A percentile compares a stretch with the other conserved stretches of the same genome.
Evolutionary conservation across 92 coral and sea anemone genomes (phyloP).

Genomic region (Porites divaricata): DNA sequence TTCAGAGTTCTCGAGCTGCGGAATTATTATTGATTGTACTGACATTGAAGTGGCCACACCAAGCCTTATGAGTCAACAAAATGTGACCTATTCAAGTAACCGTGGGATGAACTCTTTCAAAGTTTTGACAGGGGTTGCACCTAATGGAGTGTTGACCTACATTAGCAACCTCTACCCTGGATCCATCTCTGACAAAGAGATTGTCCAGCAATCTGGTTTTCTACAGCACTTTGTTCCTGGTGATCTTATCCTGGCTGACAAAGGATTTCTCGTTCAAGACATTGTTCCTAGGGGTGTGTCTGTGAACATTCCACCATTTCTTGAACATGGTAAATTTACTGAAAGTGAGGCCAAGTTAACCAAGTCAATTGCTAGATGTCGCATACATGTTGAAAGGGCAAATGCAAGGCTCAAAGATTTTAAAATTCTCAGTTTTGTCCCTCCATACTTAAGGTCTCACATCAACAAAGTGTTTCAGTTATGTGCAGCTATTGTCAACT

Average conservation of each 20-base stretch:
- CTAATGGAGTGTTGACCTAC: conserved; percentile 55
- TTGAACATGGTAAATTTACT: conserved; percentile 63
- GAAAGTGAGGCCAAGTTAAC: conserved; percentile 63
- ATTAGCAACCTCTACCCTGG: conserved; percentile 57
- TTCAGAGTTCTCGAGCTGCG: conserved; percentile 25
- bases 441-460: conserved; percentile 52
- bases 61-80: conserved; percentile 55
- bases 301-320: conserved; percentile 67
- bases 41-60: conserved; percentile 47
- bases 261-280: conserved; percentile 53
- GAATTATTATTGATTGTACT: conserved; percentile 61
- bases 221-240: conserved; percentile 43
- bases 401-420: conserved; percentile 69
- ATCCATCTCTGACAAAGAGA: conserved; percentile 59
- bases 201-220: conserved; percentile 51
- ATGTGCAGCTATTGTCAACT: conserved; percentile 73
- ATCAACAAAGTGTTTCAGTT: conserved; percentile 56
- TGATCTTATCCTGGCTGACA: conserved; percentile 12
- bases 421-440: conserved; percentile 59
- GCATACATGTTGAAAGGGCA: conserved; percentile 75
- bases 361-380: conserved; percentile 52
- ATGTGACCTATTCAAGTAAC: conserved; percentile 53
- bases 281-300: conserved; percentile 52
- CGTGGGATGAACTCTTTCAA: conserved; percentile 65
- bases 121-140: conserved; percentile 47